Evolutionary conservation across 1,140 invertebrate genomes (phyloP), one percentile per base, ranked within the genome.

Genomic region (Theocolax elegans): DNA sequence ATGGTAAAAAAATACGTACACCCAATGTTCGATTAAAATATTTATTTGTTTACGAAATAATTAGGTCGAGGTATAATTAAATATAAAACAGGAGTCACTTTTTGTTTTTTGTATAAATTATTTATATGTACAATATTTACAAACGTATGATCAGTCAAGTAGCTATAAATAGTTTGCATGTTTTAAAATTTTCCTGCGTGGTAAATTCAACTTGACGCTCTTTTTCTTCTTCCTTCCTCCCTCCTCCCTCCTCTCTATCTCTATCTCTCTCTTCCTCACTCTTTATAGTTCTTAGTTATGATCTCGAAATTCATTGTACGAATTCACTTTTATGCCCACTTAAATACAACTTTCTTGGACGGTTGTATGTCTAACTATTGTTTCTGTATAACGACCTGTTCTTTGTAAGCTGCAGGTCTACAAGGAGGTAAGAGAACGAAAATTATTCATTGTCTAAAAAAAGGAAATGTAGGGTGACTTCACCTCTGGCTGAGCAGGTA

Each of bases 111-210:
- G 42, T 70, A 70, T 64, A 70, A 70, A 70, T 80, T 77, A 80
- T 82, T 80, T 82, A 82, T n/a, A n/a, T 82, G 77, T 82, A 82
- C 81, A 82, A 80, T 82, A 82, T 82, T 82, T 82, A 82, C 81
- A 82, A 80, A 78, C 68, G 73, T 66, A 74, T 78, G 75, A 73
- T 75, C 69, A 76, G 69, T 79, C 72, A 63, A 74, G 48, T 80
- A 72, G 67, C 66, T 79, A 77, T 75, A 75, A 77, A 79, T 78
- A 63, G 67, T 65, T 59, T 59, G 42, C 31, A 48, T 48, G 23
- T 56, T 70, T 64, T 38, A 64, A 64, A 70, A 31, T 60, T 58
- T 1, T 19, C 27, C 19, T 75, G 49, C 70, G 17, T 74, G 48
- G 71, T 74, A 72, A 73, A 74, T 72, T 77, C 46, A 51, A 78